Percentiles rank a stretch among this genome's conserved stretches.
Conservation (phyloP, 2,797 vertebrate genomes). For the Staurois parvus region DNA sequence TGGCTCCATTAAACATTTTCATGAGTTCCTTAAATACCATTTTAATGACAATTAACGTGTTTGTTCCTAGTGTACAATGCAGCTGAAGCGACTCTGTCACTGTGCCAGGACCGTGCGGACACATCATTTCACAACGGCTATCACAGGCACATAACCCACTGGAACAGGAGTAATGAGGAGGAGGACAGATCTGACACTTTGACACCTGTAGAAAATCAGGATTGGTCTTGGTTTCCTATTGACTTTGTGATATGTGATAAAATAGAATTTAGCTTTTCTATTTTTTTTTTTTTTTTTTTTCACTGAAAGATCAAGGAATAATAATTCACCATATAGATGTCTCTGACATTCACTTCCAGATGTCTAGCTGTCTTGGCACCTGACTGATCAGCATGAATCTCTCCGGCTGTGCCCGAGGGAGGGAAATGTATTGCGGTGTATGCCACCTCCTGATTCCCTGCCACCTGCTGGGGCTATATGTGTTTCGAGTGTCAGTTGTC, state of each 20-base stretch:
- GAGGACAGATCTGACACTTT: slow-evolving; percentile 20
- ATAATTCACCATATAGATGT: slow-evolving; percentile 51
- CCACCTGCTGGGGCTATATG: slow-evolving; percentile 38
- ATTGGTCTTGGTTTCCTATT: slow-evolving; percentile 9
- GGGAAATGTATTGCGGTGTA: slow-evolving; percentile 17
- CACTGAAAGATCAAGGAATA: slow-evolving; percentile 36
- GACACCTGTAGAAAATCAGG: slow-evolving; percentile 27
- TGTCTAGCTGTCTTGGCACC: slow-evolving; percentile 51
- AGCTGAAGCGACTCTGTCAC: neutral
- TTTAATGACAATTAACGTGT: slow-evolving; percentile 22
- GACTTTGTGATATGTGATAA: slow-evolving; percentile 12
- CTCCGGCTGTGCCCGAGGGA: slow-evolving; percentile 30
- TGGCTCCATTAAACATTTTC: slow-evolving; percentile 27
- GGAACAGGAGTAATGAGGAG: slow-evolving; percentile 24
- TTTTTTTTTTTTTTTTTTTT: slow-evolving; percentile 16
- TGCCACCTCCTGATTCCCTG: slow-evolving; percentile 12
- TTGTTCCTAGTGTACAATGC: slow-evolving; percentile 4
- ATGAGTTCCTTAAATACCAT: slow-evolving; percentile 43
- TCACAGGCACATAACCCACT: neutral
- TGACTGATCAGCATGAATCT: slow-evolving; percentile 47
- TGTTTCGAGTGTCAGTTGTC: slow-evolving; percentile 27
- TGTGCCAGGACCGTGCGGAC: neutral
- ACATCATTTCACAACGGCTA: slow-evolving; percentile 2
- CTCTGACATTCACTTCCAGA: slow-evolving; percentile 53
- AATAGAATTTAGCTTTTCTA: neutral